Evolutionary conservation across 1,140 invertebrate genomes (phyloP), one percentile per base, ranked within the genome.

Genomic region (Thaumetopoea pityocampa): DNA sequence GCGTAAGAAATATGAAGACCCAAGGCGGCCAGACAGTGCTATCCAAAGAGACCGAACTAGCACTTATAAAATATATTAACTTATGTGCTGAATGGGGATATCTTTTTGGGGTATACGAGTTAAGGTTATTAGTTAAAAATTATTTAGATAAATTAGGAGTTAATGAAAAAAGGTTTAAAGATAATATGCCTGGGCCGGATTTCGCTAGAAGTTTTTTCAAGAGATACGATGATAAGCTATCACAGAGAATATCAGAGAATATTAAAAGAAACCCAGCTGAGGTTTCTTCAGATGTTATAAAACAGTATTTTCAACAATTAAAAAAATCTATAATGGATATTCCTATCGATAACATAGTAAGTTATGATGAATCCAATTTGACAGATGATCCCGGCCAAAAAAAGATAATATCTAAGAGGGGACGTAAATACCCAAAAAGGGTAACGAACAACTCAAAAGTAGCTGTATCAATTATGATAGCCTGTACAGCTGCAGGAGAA

Each of bases 281-380:
- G 3, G 29, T 32, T 1, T 32, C 29, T 28, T 23, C 14, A 15
- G 17, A 36, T 28, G 32, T 37, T 30, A 44, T 52, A 15, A 28
- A 35, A 9, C 4, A 17, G 11, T 32, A 32, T 16, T 32, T 33
- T 34, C 17, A 44, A 7, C 17, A 78, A 16, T 34, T 69, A 12
- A 16, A 37, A 28, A 29, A 14, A 7, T 17, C 24, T 7, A 27
- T 41, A 18, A 9, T 6, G 16, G 28, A 14, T n/a, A 10, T 51
- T 3, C 33, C 37, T n/a, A 2, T 7, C 2, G 7, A n/a, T 11
- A 65, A 65, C 44, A 66, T 80, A 12, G 18, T 67, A 8, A 77
- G 78, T 35, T 79, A 68, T 45, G 67, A 81, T 45, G 67, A 77
- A 32, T 69, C 71, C 37, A 76, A 72, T 45, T 23, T 79, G 5